Conservation (phyloP, 2,888 invertebrate genomes). For the Xylophagus ater region DNA sequence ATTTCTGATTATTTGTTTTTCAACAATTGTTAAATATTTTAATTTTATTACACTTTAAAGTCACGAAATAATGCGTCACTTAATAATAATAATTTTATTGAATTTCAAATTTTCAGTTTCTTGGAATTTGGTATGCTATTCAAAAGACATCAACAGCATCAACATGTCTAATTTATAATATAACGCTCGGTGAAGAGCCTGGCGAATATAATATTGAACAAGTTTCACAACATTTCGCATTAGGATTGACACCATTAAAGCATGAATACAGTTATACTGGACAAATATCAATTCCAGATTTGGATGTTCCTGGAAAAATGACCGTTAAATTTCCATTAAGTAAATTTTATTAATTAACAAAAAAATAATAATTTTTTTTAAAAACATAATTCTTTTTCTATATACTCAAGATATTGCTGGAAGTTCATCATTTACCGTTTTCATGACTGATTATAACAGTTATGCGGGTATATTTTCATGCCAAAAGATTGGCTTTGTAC, state of each 20-base stretch:
- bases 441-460: conserved; percentile 60
- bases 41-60: no score
- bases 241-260: conserved; percentile 60
- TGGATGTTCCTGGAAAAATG: conserved; percentile 58
- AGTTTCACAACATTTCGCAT: conserved; percentile 55
- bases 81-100: no score
- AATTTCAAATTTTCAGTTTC: conserved; percentile 46
- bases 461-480: conserved; percentile 72
- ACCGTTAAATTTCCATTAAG: conserved; percentile 66
- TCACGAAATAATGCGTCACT: no score
- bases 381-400: conserved; percentile 8
- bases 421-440: conserved; percentile 59
- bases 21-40: no score
- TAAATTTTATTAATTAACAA: conserved; percentile 46
- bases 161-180: conserved; percentile 67
- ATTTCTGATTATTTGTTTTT: no score
- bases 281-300: conserved; percentile 51
- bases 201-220: conserved; percentile 59
- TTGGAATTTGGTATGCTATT: conserved; percentile 71
- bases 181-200: conserved; percentile 57
- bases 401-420: conserved; percentile 55
- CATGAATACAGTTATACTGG: conserved; percentile 74
- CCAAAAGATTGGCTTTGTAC: conserved; percentile 58
- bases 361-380: no score
- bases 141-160: conserved; percentile 75